phyloP scores from a whole-genome alignment of 2,888 invertebrate genomes.

The Brachypalpus laphriformis region DNA sequence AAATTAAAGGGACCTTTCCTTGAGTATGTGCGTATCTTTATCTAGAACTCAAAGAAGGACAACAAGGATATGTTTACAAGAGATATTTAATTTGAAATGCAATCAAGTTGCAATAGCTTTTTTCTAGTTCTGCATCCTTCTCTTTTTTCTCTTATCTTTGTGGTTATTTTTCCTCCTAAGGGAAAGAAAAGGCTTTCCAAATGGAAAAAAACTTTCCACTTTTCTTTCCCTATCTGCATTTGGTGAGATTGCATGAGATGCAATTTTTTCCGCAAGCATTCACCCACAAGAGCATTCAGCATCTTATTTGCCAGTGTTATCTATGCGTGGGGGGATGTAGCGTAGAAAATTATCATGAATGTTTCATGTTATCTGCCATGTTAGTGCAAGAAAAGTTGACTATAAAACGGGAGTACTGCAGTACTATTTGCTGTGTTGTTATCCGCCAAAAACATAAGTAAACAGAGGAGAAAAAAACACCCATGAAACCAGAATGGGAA shows the following conservation, averaged over 20 bases:
- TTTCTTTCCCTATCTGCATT: slow-evolving; percentile 14
- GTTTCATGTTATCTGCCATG: slow-evolving; percentile 58
- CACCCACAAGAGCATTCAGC: slow-evolving; percentile 51
- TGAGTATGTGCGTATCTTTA: slow-evolving; percentile 3
- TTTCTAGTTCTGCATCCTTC: not conserved
- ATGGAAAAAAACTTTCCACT: slow-evolving; percentile 30
- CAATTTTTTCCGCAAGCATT: slow-evolving; percentile 53
- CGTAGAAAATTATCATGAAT: slow-evolving; percentile 45
- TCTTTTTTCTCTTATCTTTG: slow-evolving; percentile 33
- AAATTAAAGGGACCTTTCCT: slow-evolving; percentile 27
- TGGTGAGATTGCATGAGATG: slow-evolving; percentile 36
- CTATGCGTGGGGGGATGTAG: not conserved
- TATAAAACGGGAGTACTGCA: slow-evolving; percentile 30
- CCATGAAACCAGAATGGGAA: not conserved
- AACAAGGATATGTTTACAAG: slow-evolving; percentile 4
- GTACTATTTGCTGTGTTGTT: slow-evolving; percentile 37
- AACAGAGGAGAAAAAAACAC: not conserved
- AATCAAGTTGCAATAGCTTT: slow-evolving; percentile 45
- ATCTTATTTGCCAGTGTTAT: slow-evolving; percentile 23
- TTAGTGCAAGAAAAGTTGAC: slow-evolving; percentile 26
- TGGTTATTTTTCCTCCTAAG: slow-evolving; percentile 3
- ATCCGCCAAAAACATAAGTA: slow-evolving; percentile 36
- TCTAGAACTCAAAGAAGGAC: slow-evolving; percentile 21
- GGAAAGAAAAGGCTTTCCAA: not conserved
- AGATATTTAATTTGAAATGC: slow-evolving; percentile 65